These are phyloP conservation scores for Acipenser ruthenus DNA, from an alignment of 2,797 vertebrate genomes.

Conservation along the genomic window DNA sequence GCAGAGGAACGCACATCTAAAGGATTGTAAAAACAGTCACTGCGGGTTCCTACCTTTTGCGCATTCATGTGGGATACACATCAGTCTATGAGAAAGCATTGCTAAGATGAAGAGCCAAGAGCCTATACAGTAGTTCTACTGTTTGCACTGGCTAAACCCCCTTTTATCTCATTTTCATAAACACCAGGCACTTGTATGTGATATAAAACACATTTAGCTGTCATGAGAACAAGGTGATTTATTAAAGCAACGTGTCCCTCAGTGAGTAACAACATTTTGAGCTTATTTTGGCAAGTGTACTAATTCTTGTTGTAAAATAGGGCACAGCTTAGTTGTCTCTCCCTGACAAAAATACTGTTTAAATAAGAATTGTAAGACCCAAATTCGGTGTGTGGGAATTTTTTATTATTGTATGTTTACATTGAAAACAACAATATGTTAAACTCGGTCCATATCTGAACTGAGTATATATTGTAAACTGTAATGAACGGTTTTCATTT, in stretches of 20 bases:
- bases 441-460: not conserved
- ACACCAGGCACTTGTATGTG: slow-evolving; percentile 45
- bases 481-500: not conserved
- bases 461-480: not conserved
- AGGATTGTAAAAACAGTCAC: not conserved
- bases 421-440: not conserved
- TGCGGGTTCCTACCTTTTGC: not conserved
- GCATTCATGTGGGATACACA: not conserved
- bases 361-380: not conserved
- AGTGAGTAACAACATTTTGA: slow-evolving; percentile 49
- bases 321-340: not conserved
- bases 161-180: slow-evolving; percentile 49
- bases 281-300: slow-evolving; percentile 64
- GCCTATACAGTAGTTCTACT: slow-evolving; percentile 40
- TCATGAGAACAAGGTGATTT: slow-evolving; percentile 46
- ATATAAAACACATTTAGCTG: slow-evolving; percentile 50
- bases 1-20: not conserved
- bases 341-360: slow-evolving; percentile 1
- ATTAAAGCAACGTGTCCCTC: slow-evolving; percentile 43
- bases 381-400: not conserved
- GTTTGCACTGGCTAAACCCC: slow-evolving; percentile 45
- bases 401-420: not conserved
- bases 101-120: slow-evolving; percentile 28
- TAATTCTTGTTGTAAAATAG: slow-evolving; percentile 40
- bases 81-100: not conserved